These are phyloP conservation scores for Dryas iulia DNA, from an alignment of 1,140 invertebrate genomes.

Conservation along the genomic window DNA sequence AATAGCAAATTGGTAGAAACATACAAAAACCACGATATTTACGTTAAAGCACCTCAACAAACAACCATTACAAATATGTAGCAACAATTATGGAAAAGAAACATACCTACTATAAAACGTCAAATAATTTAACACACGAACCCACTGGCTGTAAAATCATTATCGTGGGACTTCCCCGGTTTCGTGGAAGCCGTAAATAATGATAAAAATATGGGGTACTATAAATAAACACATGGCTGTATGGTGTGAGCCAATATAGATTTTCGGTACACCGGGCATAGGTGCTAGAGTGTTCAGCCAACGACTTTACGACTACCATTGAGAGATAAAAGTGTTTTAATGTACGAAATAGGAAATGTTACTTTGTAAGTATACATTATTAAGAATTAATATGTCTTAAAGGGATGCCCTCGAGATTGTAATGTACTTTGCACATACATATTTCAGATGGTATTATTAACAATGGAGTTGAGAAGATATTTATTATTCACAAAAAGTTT, in stretches of 20 bases:
- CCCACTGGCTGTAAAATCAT: conserved; percentile 8
- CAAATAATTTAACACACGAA: not conserved
- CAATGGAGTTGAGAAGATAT: too few relatives aligned
- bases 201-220: conserved; percentile 13
- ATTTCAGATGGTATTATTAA: too few relatives aligned
- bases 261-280: not conserved
- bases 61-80: not conserved
- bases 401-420: not conserved
- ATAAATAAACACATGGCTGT: not conserved
- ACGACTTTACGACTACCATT: not conserved
- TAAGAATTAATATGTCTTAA: not conserved
- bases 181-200: conserved; percentile 29
- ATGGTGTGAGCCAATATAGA: not conserved
- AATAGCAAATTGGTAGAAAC: too few relatives aligned
- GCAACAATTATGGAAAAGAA: not conserved
- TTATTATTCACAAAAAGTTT: too few relatives aligned
- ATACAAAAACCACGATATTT: too few relatives aligned
- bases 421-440: too few relatives aligned
- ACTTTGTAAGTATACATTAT: not conserved
- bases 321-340: not conserved
- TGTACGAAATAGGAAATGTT: not conserved
- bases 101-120: not conserved
- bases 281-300: not conserved
- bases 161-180: conserved; percentile 28
- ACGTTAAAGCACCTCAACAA: too few relatives aligned